Percentiles rank a stretch among this genome's conserved stretches.
Evolutionary conservation across 2,888 invertebrate genomes (phyloP).

Genomic region (Ectemnius lituratus): DNA sequence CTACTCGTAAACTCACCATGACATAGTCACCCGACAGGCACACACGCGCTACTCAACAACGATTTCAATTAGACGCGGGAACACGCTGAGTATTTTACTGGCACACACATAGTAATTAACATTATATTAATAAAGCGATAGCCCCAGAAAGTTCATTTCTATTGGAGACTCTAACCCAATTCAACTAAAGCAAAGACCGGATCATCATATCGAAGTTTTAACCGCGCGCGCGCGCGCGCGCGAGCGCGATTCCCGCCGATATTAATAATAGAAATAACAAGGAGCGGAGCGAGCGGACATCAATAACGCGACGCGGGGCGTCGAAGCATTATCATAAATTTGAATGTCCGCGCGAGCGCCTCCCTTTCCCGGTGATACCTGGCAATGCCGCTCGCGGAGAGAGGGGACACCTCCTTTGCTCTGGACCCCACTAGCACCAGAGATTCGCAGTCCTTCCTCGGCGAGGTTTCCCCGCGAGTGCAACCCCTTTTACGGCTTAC

Average conservation of each 20-base stretch:
- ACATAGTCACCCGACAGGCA: not conserved
- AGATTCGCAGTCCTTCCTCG: not conserved
- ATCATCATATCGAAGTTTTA: not conserved
- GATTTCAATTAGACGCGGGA: not conserved
- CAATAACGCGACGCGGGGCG: constrained; percentile 71
- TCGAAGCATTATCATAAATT: constrained; percentile 75
- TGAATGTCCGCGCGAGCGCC: constrained; percentile 69
- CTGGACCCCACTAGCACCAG: not conserved
- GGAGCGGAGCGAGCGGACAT: constrained; percentile 58
- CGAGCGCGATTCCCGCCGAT: constrained; percentile 37
- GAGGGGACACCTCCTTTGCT: constrained; percentile 77
- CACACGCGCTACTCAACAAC: not conserved
- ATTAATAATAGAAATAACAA: constrained; percentile 55
- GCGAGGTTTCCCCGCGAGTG: constrained; percentile 53
- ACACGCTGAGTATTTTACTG: not conserved
- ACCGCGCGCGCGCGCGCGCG: not conserved
- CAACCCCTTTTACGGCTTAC: constrained; percentile 76
- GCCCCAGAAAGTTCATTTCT: not conserved
- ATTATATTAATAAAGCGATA: not conserved
- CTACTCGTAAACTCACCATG: not conserved
- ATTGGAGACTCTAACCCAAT: too few relatives aligned
- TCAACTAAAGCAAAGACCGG: too few relatives aligned
- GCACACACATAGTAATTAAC: not conserved
- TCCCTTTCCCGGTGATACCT: constrained; percentile 67
- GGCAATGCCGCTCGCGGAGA: constrained; percentile 73